phyloP scores from a whole-genome alignment of 2,113 vertebrate genomes.

The Epinephelus cyanopodus region DNA sequence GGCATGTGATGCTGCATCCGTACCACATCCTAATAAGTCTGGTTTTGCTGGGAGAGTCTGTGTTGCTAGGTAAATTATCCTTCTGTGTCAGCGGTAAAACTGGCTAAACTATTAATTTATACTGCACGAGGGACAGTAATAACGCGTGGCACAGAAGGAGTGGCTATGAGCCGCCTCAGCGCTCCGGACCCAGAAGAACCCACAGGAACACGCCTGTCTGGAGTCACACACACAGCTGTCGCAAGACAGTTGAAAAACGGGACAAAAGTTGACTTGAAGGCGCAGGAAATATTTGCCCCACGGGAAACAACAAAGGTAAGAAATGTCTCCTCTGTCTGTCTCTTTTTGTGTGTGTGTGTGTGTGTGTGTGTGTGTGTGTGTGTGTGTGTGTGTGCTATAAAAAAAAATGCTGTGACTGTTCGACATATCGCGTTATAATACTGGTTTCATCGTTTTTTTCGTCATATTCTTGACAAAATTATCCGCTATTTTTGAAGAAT shows the following conservation, averaged over 20 bases:
- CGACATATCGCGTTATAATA: background rate
- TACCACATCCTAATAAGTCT: no score
- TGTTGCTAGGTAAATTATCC: no score
- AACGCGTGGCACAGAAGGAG: background rate
- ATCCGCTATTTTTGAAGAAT: no score
- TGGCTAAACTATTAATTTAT: background rate
- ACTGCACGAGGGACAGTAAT: no score
- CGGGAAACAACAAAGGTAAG: constrained; percentile 25
- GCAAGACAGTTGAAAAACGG: background rate
- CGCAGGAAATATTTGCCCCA: background rate
- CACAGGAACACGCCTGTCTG: no score
- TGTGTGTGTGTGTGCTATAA: no score
- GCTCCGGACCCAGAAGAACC: no score
- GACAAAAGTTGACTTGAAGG: background rate
- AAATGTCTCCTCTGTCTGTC: background rate
- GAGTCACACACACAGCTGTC: background rate
- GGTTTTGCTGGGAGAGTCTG: no score
- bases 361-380: no score
- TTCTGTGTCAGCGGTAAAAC: background rate
- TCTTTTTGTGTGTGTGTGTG: background rate
- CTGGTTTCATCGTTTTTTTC: background rate
- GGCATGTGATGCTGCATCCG: background rate
- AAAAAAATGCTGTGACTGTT: background rate
- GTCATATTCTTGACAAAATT: background rate
- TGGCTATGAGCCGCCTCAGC: background rate